Evolutionary conservation across 2,888 invertebrate species (phyloP), one percentile per base, ranked within the genome.

Genomic region (Drosophila villosipedis): DNA sequence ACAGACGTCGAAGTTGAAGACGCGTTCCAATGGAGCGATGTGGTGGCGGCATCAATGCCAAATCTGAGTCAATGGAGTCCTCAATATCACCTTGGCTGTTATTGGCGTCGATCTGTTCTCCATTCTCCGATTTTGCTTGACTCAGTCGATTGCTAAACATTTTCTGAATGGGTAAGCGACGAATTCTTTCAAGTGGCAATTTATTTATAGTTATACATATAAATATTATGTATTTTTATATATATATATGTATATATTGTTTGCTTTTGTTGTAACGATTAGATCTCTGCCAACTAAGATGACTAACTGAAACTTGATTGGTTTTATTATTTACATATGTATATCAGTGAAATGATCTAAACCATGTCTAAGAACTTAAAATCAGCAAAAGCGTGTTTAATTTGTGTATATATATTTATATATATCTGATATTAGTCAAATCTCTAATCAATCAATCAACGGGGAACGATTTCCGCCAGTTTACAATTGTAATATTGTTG

Each of bases 371-470:
- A 47, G 14, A 22, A 14, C 7, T 47, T 22, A 7, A 14, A 22
- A 47, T 25, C 47, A 25, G 9, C 2, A 47, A 47, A 25, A 9
- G 4, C 2, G 25, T 9, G 9, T 4, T 9, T 4, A 25, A 16
- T 16, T 25, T 47, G 22, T 25, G 4, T 16, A 25, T 4, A 16
- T 22, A 47, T 25, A 22, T 25, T 16, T 9, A 25, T 9, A 25
- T 47, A 9, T 25, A 28, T 33, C 22, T 16, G 10, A 10, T 25
- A 25, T 33, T 6, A 25, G 25, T 14, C 16, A 41, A 25, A n/a
- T 67, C 57, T 50, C 19, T 22, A 69, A 78, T 79, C 76, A 74
- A 79, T 78, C 76, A 80, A 16, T 54, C 53, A 50, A 52, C 41
- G 59, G 22, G 55, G 54, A 31, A 39, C 16, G 35, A 60, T 63